Percentiles rank a stretch among this genome's conserved stretches.
These are phyloP conservation scores for Orthosia cruda DNA, from an alignment of 2,888 invertebrate species.

Conservation along the genomic window DNA sequence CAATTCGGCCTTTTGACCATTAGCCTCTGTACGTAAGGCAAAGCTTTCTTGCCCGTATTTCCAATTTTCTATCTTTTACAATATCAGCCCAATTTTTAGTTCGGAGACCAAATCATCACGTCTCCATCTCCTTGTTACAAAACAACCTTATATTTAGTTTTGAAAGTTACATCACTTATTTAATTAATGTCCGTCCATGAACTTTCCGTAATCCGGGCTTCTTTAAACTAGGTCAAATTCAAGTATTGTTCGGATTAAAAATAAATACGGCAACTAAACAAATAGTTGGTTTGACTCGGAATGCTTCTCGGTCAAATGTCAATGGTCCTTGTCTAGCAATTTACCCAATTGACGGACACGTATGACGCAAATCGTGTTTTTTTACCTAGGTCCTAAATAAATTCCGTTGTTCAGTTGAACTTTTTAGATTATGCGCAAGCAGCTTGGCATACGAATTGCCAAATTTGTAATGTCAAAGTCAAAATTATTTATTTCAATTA, in stretches of 20 bases:
- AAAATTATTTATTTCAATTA: no score
- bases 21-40: no score
- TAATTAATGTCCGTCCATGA: conserved; percentile 19
- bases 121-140: background rate
- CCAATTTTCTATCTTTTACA: no score
- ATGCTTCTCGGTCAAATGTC: conserved; percentile 40
- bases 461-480: no score
- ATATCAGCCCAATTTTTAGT: no score
- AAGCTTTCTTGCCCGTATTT: no score
- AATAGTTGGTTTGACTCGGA: conserved; percentile 15
- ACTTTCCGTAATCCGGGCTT: conserved; percentile 23
- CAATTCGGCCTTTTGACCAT: no score
- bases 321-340: conserved; percentile 47
- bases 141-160: background rate
- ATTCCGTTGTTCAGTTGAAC: background rate
- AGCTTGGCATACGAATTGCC: background rate
- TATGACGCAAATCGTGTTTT: conserved; percentile 28
- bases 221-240: conserved; percentile 31
- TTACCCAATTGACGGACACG: conserved; percentile 29
- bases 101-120: no score
- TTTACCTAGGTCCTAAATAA: background rate
- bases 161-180: conserved; percentile 6
- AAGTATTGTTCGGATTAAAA: conserved; percentile 31
- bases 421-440: background rate
- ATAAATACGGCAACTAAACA: conserved; percentile 16